Evolutionary conservation across 2,888 invertebrate genomes (phyloP), one percentile per base, ranked within the genome.

Genomic region (Drosophila aldrichi): DNA sequence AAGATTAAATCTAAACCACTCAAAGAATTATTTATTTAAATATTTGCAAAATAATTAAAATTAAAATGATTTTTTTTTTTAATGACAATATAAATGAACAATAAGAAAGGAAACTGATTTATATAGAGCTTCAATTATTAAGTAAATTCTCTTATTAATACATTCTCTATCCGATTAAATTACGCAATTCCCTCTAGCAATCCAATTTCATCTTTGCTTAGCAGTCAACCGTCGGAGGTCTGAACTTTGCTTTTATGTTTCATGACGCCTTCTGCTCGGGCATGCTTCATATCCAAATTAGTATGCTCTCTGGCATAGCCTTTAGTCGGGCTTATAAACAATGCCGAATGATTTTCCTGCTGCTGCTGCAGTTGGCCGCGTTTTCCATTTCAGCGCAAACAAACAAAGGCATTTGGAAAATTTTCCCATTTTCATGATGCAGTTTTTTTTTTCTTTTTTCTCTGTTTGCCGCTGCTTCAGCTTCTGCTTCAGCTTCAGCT

Each of bases 351-450:
- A 55, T 55, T 55, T 34, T 54, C 3, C 54, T 64, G 68, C 58
- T 57, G 68, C 58, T 57, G 59, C 49, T 67, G 57, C 44, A 49
- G 66, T 32, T 71, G 61, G 67, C 66, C 68, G 68, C 77, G 69
- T 79, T 82, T 87, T 90, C 70, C 85, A 81, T 81, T 84, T 81
- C 76, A 80, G 74, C 58, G 75, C 75, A 76, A 75, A 70, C 81
- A 79, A 83, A 90, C 81, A 90, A 90, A 75, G 65, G 75, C 84
- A 81, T 81, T 81, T 81, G 65, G 49, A 72, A 74, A 62, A 69
- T 73, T 81, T 77, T 78, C 59, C 66, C 74, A 65, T 75, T 84
- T 86, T 64, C 71, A 54, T 61, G 46, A 43, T 67, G 29, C 22
- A 55, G 22, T 51, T 62, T 68, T 41, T 49, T 63, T n/a, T 22